A percentile compares a stretch with the other conserved stretches of the same genome.
These are phyloP conservation scores for Climacteris rufus DNA, from an alignment of 2,113 vertebrate species.

Conservation along the genomic window DNA sequence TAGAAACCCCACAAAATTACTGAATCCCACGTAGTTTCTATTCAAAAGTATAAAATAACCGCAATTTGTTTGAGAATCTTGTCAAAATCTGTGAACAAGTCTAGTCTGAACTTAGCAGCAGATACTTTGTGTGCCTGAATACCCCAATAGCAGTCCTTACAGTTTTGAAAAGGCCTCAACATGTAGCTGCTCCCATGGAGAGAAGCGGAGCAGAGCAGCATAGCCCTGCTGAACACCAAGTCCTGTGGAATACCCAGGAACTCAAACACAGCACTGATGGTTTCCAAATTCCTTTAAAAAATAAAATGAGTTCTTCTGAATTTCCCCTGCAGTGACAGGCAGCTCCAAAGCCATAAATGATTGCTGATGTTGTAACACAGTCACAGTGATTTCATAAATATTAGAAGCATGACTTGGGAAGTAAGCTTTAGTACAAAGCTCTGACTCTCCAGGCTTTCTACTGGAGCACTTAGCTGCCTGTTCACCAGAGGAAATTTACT, in stretches of 20 bases:
- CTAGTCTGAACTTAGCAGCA: background rate
- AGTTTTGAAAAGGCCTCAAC: background rate
- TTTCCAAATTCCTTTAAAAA: conserved; percentile 20
- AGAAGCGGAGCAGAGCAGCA: background rate
- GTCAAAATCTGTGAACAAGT: background rate
- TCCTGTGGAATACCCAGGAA: background rate
- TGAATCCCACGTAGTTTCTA: background rate
- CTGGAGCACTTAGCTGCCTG: background rate
- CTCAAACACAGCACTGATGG: background rate
- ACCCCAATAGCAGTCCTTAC: background rate
- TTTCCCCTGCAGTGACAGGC: background rate
- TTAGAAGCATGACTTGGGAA: background rate
- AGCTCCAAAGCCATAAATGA: background rate
- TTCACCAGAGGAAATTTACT: background rate
- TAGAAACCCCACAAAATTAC: background rate
- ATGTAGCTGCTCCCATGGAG: background rate
- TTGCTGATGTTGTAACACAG: background rate
- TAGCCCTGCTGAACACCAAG: background rate
- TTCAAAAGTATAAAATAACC: background rate
- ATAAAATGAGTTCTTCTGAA: background rate
- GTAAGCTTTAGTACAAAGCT: background rate
- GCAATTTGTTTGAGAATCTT: background rate
- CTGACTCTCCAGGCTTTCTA: background rate
- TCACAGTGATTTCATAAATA: background rate
- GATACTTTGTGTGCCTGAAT: background rate